Percentiles rank a stretch among this genome's conserved stretches.
These are phyloP conservation scores for Clarias fuscus DNA, from an alignment of 2,797 vertebrate genomes.

Conservation along the genomic window DNA sequence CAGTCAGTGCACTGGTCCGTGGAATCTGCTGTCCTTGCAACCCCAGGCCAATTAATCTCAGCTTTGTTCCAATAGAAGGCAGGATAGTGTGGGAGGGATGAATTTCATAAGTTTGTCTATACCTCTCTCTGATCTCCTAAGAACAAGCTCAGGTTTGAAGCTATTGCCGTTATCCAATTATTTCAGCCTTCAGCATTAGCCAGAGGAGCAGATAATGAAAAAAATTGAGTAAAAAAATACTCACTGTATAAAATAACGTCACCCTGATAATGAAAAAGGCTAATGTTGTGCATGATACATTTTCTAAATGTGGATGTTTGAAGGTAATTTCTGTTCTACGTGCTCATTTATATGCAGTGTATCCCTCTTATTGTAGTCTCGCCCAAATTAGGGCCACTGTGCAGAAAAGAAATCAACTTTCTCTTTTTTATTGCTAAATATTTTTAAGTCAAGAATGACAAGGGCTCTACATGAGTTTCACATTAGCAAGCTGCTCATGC, in stretches of 20 bases:
- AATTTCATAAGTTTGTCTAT: constrained; percentile 39
- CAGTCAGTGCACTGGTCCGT: constrained; percentile 7
- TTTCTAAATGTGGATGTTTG: constrained; percentile 6
- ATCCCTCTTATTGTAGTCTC: background rate
- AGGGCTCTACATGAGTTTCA: background rate
- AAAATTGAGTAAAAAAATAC: background rate
- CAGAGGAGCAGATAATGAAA: constrained; percentile 26
- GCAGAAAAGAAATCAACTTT: background rate
- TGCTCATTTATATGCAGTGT: background rate
- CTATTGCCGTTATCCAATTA: constrained; percentile 34
- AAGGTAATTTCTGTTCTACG: background rate
- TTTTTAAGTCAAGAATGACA: background rate
- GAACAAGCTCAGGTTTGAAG: constrained; percentile 23
- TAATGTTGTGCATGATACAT: constrained; percentile 17
- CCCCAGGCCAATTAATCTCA: constrained; percentile 44
- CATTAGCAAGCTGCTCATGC: constrained; percentile 5
- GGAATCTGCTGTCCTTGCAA: constrained; percentile 26
- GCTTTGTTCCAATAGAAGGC: constrained; percentile 28
- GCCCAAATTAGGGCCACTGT: background rate
- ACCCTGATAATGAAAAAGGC: constrained; percentile 21
- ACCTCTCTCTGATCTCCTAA: constrained; percentile 28
- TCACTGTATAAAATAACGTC: constrained; percentile 28
- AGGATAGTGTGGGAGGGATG: constrained; percentile 39
- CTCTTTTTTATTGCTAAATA: background rate
- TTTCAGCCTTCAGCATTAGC: constrained; percentile 29